Conservation (phyloP, 2,113 vertebrate genomes). For the Xenopus laevis region DNA sequence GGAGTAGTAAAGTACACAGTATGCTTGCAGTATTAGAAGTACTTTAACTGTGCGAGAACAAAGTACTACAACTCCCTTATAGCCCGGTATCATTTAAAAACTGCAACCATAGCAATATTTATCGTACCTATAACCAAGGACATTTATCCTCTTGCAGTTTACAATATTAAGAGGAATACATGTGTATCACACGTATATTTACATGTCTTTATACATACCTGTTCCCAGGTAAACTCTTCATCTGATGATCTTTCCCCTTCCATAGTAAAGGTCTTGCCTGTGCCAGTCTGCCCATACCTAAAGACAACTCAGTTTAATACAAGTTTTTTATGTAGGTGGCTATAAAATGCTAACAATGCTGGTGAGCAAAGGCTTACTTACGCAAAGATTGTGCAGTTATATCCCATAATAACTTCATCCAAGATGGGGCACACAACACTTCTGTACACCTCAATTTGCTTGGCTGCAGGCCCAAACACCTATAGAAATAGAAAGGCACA, state of each 20-base stretch:
- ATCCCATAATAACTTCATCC: conserved; percentile 96
- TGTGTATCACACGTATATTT: too few species aligned
- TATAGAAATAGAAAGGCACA: conserved; percentile 45
- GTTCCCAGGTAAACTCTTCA: conserved; percentile 92
- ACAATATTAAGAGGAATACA: too few species aligned
- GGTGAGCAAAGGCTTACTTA: conserved; percentile 61
- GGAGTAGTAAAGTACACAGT: too few species aligned
- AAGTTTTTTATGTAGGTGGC: not conserved
- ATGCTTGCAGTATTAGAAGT: too few species aligned
- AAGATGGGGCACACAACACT: conserved; percentile 93
- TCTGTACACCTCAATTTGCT: conserved; percentile 94
- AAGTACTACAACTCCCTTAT: too few species aligned
- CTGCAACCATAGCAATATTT: too few species aligned
- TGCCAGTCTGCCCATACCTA: conserved; percentile 96
- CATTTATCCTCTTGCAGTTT: too few species aligned
- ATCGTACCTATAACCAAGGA: too few species aligned
- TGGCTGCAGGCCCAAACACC: conserved; percentile 92
- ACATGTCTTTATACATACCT: conserved; percentile 62
- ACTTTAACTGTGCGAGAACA: too few species aligned
- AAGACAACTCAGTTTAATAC: conserved; percentile 27
- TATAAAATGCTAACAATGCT: not conserved
- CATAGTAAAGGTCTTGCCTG: conserved; percentile 99
- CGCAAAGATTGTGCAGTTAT: conserved; percentile 98
- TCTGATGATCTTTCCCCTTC: conserved; percentile 90
- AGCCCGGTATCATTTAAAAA: too few species aligned